Conservation (phyloP, 2,113 vertebrate species). For the Vidua macroura region DNA sequence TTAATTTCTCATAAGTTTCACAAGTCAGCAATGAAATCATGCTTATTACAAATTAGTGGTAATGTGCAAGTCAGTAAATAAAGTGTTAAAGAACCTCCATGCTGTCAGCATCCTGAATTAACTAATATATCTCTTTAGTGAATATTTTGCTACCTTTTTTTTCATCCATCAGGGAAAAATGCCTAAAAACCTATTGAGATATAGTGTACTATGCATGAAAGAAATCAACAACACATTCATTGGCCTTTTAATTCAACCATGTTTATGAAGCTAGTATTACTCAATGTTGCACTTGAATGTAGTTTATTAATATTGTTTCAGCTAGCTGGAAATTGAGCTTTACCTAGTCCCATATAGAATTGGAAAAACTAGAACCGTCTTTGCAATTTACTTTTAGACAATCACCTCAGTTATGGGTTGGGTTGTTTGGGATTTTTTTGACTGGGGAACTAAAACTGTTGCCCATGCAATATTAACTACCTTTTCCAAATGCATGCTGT, state of each 20-base stretch:
- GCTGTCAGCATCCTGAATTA: not conserved
- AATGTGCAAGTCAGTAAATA: not conserved
- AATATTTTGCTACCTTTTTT: not conserved
- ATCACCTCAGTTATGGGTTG: not conserved
- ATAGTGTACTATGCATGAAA: not conserved
- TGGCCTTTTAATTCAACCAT: not conserved
- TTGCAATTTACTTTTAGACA: not conserved
- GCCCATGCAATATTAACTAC: not conserved
- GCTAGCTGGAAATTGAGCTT: not conserved
- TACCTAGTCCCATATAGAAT: not conserved
- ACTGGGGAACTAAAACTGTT: not conserved
- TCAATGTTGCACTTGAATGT: not conserved
- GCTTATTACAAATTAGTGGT: not conserved
- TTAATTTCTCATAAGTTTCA: not conserved
- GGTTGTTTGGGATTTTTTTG: not conserved
- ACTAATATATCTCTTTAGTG: not conserved
- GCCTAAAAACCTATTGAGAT: not conserved
- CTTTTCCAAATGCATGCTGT: not conserved
- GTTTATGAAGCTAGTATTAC: not conserved
- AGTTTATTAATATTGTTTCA: not conserved
- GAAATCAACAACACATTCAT: not conserved
- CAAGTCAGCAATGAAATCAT: not conserved
- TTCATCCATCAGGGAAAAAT: not conserved
- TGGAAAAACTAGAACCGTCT: not conserved
- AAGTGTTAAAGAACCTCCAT: not conserved